A percentile compares a stretch with the other conserved stretches of the same genome.
These are phyloP conservation scores for Pheosia gnoma DNA, from an alignment of 2,888 invertebrate species.

Conservation along the genomic window DNA sequence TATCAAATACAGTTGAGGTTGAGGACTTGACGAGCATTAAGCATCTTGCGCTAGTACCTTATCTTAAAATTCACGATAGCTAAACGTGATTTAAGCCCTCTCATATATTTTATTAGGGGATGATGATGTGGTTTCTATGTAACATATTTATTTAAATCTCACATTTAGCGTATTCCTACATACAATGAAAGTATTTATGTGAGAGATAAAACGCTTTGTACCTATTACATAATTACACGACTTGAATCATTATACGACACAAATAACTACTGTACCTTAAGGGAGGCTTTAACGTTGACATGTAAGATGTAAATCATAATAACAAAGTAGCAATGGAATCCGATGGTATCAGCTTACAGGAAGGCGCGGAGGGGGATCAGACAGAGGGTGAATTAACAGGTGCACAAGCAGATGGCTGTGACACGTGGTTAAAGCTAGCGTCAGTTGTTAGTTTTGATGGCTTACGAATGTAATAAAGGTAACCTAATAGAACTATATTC, in stretches of 20 bases:
- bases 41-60: too few species aligned
- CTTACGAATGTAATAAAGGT: background rate
- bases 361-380: constrained; percentile 19
- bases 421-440: constrained; percentile 42
- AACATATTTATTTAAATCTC: too few species aligned
- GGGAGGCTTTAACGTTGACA: background rate
- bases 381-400: constrained; percentile 35
- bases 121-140: too few species aligned
- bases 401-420: constrained; percentile 51
- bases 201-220: background rate
- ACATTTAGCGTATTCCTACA: too few species aligned
- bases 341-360: constrained; percentile 11
- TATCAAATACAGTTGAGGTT: background rate
- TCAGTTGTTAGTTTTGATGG: constrained; percentile 8
- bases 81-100: too few species aligned
- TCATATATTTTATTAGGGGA: too few species aligned
- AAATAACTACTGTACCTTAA: background rate
- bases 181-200: background rate
- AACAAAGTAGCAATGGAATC: constrained; percentile 11
- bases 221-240: background rate
- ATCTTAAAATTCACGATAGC: too few species aligned
- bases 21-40: too few species aligned
- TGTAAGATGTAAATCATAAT: constrained; percentile 1
- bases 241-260: background rate
- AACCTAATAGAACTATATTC: too few species aligned